These are phyloP conservation scores for Euleptes europaea DNA, from an alignment of 2,113 vertebrate genomes.

Conservation along the genomic window DNA sequence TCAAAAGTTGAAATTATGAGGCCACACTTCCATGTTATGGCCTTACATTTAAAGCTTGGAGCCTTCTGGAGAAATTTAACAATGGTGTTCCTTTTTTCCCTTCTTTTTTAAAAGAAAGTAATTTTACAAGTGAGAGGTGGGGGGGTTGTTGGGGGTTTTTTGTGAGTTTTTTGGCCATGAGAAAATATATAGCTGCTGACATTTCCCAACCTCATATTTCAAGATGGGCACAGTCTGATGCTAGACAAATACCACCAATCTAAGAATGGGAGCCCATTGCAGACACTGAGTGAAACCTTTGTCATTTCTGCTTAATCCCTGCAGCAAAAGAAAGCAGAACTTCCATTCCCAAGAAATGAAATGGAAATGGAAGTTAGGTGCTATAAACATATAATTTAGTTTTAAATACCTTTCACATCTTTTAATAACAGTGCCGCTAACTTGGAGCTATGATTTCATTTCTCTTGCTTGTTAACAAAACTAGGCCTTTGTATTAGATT, in stretches of 20 bases:
- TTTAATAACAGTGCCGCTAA: neutral
- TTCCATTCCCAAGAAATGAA: neutral
- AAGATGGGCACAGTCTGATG: constrained; percentile 17
- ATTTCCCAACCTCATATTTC: neutral
- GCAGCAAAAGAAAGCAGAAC: neutral
- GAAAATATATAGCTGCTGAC: neutral
- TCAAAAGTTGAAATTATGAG: neutral
- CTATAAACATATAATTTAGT: neutral
- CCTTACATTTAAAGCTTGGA: neutral
- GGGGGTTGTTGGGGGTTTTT: no score
- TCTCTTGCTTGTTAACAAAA: neutral
- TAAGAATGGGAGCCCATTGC: neutral
- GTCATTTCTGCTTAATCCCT: constrained; percentile 8
- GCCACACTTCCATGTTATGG: neutral
- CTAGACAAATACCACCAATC: constrained; percentile 6
- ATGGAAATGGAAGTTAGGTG: neutral
- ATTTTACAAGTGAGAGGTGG: constrained; percentile 12
- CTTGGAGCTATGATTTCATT: neutral
- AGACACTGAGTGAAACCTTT: constrained; percentile 1
- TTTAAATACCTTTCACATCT: neutral
- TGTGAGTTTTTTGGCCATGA: neutral
- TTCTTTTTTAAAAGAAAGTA: constrained; percentile 32
- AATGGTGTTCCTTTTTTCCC: neutral
- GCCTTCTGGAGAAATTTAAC: constrained; percentile 41
- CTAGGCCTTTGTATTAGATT: neutral